These are phyloP conservation scores for Musca domestica DNA, from an alignment of 1,140 invertebrate species.

Conservation along the genomic window DNA sequence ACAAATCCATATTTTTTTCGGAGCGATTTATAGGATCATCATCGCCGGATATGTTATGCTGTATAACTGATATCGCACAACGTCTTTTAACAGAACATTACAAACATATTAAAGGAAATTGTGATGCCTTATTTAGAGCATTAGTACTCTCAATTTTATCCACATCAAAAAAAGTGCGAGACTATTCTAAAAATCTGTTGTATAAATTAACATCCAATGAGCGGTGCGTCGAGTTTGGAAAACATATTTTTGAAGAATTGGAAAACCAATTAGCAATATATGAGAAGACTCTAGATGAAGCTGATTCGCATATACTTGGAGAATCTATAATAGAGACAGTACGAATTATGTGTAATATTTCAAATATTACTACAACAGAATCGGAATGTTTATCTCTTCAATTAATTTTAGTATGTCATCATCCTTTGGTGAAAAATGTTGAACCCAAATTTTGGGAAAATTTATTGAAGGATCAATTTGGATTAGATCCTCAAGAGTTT, in stretches of 20 bases:
- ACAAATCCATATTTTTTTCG: slow-evolving; percentile 77
- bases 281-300: slow-evolving; percentile 57
- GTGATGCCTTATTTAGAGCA: slow-evolving; percentile 61
- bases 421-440: slow-evolving; percentile 61
- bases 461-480: slow-evolving; percentile 35
- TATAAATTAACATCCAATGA: slow-evolving; percentile 43
- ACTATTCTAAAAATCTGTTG: slow-evolving; percentile 48
- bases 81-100: slow-evolving; percentile 63
- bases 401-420: slow-evolving; percentile 65
- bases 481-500: slow-evolving; percentile 36
- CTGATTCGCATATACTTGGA: slow-evolving; percentile 47
- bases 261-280: slow-evolving; percentile 58
- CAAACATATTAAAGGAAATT: slow-evolving; percentile 60
- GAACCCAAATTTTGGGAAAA: slow-evolving; percentile 49
- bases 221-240: slow-evolving; percentile 53
- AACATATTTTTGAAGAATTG: slow-evolving; percentile 63
- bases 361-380: slow-evolving; percentile 56
- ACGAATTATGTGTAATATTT: slow-evolving; percentile 34
- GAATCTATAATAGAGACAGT: slow-evolving; percentile 45
- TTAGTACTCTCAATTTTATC: slow-evolving; percentile 64
- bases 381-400: slow-evolving; percentile 60
- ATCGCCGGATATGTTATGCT: slow-evolving; percentile 66
- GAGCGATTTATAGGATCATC: slow-evolving; percentile 76
- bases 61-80: slow-evolving; percentile 65
- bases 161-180: slow-evolving; percentile 46